phyloP scores from a whole-genome alignment of 2,113 vertebrate species.

The Clarias magur region DNA sequence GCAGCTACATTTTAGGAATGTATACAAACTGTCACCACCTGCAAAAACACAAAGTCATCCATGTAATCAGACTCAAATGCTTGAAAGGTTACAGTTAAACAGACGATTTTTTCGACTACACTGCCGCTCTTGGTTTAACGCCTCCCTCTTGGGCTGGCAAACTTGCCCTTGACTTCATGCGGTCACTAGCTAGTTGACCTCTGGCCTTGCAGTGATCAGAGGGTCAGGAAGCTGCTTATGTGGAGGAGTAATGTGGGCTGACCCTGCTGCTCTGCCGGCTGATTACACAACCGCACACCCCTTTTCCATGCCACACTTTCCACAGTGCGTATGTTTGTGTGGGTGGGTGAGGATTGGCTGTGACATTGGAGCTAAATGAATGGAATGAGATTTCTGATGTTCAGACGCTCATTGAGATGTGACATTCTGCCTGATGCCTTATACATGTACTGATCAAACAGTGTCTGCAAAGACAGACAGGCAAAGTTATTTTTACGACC shows the following conservation, averaged over 20 bases:
- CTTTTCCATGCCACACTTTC: conserved; percentile 20
- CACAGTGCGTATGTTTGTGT: conserved; percentile 19
- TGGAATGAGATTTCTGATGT: conserved; percentile 23
- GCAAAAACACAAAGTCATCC: neutral
- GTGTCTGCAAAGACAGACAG: conserved; percentile 8
- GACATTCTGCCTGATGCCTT: conserved; percentile 13
- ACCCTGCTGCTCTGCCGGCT: conserved; percentile 35
- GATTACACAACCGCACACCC: conserved; percentile 38
- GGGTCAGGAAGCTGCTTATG: conserved; percentile 37
- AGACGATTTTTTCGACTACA: neutral
- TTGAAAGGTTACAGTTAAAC: neutral
- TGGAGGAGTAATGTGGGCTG: conserved; percentile 28
- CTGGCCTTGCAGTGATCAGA: conserved; percentile 30
- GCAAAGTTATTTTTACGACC: neutral
- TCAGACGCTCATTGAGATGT: conserved; percentile 1
- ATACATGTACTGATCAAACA: neutral
- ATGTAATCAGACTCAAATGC: neutral
- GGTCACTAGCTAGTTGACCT: conserved; percentile 45
- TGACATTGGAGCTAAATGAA: conserved; percentile 36
- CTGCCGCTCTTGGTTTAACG: neutral
- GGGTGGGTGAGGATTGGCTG: conserved; percentile 29
- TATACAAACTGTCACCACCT: neutral
- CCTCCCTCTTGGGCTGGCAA: neutral
- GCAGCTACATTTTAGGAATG: neutral
- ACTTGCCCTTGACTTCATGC: conserved; percentile 39